phyloP scores from a whole-genome alignment of 1,140 invertebrate species.

The Anagrus nilaparvatae region DNA sequence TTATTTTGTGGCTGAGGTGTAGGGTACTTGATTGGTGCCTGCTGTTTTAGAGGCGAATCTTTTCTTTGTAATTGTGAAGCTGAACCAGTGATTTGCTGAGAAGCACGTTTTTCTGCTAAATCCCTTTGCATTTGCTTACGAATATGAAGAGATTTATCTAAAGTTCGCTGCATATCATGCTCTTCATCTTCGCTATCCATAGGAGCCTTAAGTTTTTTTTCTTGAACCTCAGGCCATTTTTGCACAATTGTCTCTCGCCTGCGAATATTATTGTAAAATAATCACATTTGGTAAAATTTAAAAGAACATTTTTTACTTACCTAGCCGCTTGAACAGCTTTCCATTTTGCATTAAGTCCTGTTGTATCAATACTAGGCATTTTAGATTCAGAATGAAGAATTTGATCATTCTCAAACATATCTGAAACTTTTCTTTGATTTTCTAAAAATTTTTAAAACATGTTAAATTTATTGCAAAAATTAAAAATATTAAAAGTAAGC shows the following conservation, averaged over 20 bases:
- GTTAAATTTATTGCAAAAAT: conserved; percentile 8
- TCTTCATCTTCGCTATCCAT: conserved; percentile 36
- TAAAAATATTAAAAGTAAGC: conserved; percentile 2
- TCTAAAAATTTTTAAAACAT: conserved; percentile 21
- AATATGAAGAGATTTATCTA: conserved; percentile 37
- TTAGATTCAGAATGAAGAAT: conserved; percentile 37
- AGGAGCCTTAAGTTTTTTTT: conserved; percentile 25
- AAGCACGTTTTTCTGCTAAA: conserved; percentile 33
- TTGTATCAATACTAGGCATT: conserved; percentile 33
- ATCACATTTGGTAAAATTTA: neutral
- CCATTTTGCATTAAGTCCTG: conserved; percentile 38
- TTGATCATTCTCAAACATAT: conserved; percentile 40
- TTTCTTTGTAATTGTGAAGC: conserved; percentile 40
- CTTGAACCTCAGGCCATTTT: conserved; percentile 35
- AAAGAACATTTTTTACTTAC: conserved; percentile 21
- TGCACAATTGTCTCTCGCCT: conserved; percentile 29
- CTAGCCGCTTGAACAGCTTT: conserved; percentile 36
- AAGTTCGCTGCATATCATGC: conserved; percentile 30
- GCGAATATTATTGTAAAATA: no score
- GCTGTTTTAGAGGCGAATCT: conserved; percentile 38
- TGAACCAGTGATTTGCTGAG: conserved; percentile 18
- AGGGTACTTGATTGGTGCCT: conserved; percentile 37
- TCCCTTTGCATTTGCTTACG: conserved; percentile 39
- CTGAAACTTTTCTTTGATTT: conserved; percentile 37
- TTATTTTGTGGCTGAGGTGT: conserved; percentile 35